Evolutionary conservation across 2,113 vertebrate species (phyloP).

Genomic region (Phrynosoma platyrhinos): DNA sequence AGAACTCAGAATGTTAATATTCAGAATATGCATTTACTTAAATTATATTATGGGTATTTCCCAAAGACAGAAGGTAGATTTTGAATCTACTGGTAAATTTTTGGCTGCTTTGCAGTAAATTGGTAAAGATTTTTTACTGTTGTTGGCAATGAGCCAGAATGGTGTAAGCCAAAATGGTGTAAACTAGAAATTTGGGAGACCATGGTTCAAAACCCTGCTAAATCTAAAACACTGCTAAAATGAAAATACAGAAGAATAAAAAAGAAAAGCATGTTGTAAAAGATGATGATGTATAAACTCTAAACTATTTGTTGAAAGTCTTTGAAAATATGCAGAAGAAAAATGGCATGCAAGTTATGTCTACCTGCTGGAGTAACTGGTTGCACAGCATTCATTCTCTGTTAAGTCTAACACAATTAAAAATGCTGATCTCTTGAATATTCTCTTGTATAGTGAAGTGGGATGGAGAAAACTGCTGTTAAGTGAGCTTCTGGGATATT

Average conservation of each 20-base stretch:
- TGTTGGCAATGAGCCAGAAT: no score
- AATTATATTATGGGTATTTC: not conserved
- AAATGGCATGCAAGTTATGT: conserved; percentile 61
- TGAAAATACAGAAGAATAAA: not conserved
- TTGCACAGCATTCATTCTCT: conserved; percentile 62
- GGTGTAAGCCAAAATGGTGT: no score
- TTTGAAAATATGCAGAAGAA: conserved; percentile 65
- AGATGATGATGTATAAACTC: conserved; percentile 47
- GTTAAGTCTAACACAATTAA: conserved; percentile 49
- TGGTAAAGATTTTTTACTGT: not conserved
- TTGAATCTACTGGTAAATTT: not conserved
- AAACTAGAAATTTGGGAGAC: no score
- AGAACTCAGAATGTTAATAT: not conserved
- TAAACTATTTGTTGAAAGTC: conserved; percentile 45
- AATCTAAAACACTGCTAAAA: not conserved
- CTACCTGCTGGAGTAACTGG: conserved; percentile 61
- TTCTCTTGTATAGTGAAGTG: not conserved
- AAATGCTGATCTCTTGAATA: conserved; percentile 51
- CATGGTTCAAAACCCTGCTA: no score
- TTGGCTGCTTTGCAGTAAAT: not conserved
- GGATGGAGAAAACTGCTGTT: conserved; percentile 9
- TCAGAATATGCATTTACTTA: not conserved
- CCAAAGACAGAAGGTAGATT: no score
- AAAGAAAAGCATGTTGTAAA: conserved; percentile 3
- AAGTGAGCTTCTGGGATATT: conserved; percentile 18